These are phyloP conservation scores for Oryzias melastigma DNA, from an alignment of 2,113 vertebrate species.

Conservation along the genomic window DNA sequence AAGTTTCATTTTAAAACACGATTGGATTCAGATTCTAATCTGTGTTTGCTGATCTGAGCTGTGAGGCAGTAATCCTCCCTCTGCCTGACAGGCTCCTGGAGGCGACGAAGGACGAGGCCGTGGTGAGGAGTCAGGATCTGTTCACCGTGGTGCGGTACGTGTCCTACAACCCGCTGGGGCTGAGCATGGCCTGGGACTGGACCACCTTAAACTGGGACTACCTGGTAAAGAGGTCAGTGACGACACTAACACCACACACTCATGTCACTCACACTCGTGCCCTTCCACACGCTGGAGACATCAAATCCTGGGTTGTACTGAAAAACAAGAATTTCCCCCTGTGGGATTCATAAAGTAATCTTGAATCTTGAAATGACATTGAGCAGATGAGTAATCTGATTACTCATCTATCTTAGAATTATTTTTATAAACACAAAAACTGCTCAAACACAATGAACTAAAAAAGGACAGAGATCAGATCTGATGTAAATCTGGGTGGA, in stretches of 20 bases:
- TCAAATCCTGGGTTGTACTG: too few relatives aligned
- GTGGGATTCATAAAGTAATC: too few relatives aligned
- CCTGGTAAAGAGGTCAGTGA: slow-evolving; percentile 84
- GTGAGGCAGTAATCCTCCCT: neutral
- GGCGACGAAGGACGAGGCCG: slow-evolving; percentile 76
- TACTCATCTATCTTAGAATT: too few relatives aligned
- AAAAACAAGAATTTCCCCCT: too few relatives aligned
- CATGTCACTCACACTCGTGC: neutral
- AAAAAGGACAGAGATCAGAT: too few relatives aligned
- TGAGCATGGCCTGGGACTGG: slow-evolving; percentile 97
- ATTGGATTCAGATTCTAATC: too few relatives aligned
- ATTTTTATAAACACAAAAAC: too few relatives aligned
- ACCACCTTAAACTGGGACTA: slow-evolving; percentile 92
- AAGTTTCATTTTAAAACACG: neutral
- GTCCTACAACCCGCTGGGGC: slow-evolving; percentile 84
- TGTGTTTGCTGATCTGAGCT: too few relatives aligned
- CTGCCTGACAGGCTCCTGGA: slow-evolving; percentile 81
- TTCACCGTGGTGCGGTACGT: slow-evolving; percentile 91
- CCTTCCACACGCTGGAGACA: neutral
- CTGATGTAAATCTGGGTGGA: too few relatives aligned
- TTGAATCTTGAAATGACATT: too few relatives aligned
- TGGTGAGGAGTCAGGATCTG: slow-evolving; percentile 91
- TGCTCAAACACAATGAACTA: too few relatives aligned
- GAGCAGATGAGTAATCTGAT: too few relatives aligned
- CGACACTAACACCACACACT: neutral